These are phyloP conservation scores for Ceyx cyanopectus DNA, from an alignment of 2,113 vertebrate species.

Conservation along the genomic window DNA sequence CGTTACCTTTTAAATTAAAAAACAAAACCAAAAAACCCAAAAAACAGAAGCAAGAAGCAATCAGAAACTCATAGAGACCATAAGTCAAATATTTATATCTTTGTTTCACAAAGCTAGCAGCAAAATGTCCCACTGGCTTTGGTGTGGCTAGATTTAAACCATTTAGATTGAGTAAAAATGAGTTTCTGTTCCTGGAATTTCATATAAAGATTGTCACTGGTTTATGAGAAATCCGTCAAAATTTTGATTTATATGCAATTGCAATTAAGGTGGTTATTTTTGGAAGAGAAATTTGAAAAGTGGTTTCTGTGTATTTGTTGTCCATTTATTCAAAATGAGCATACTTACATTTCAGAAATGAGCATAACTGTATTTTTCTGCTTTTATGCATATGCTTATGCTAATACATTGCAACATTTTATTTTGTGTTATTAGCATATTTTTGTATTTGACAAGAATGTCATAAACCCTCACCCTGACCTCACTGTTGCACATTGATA, in stretches of 20 bases:
- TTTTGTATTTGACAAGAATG: not conserved
- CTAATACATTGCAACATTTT: not conserved
- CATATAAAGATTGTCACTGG: not conserved
- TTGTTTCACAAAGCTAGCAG: not conserved
- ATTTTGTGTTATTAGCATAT: not conserved
- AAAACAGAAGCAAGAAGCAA: not conserved
- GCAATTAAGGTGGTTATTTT: slow-evolving; percentile 11
- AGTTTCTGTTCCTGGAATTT: not conserved
- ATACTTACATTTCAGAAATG: not conserved
- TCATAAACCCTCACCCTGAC: not conserved
- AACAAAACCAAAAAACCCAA: not conserved
- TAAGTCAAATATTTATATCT: not conserved
- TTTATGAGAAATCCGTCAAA: slow-evolving; percentile 22
- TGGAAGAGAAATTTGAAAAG: slow-evolving; percentile 2
- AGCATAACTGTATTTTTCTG: not conserved
- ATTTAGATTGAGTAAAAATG: not conserved
- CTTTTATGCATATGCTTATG: not conserved
- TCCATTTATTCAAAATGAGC: not conserved
- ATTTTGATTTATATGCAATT: slow-evolving; percentile 10
- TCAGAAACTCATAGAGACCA: not conserved
- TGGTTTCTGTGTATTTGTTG: not conserved
- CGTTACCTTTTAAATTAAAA: not conserved
- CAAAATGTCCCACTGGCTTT: not conserved
- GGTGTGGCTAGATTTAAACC: not conserved
- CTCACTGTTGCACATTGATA: not conserved